Percentiles rank a stretch among this genome's conserved stretches.
phyloP scores from a whole-genome alignment of 2,888 invertebrate genomes.

The Eledona agricola region DNA sequence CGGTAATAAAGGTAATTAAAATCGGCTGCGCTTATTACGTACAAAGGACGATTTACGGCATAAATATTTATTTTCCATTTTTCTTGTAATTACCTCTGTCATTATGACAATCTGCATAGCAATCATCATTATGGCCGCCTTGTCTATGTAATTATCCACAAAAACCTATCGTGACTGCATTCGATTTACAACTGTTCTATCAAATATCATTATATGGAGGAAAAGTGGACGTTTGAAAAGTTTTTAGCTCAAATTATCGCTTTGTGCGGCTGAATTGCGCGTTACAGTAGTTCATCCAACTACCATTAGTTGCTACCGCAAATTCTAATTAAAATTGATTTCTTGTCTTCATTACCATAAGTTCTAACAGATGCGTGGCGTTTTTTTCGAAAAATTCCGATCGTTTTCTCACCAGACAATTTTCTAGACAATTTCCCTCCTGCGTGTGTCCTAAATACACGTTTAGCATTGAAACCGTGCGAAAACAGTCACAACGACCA shows the following conservation, averaged over 20 bases:
- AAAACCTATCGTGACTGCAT: conserved; percentile 61
- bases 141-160: conserved; percentile 54
- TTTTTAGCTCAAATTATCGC: conserved; percentile 34
- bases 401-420: conserved; percentile 1
- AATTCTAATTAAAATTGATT: conserved; percentile 26
- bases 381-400: neutral
- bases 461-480: conserved; percentile 32
- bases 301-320: conserved; percentile 18
- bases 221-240: conserved; percentile 31
- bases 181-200: conserved; percentile 52
- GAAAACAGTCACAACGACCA: conserved; percentile 37
- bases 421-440: conserved; percentile 17
- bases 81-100: conserved; percentile 46
- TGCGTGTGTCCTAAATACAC: conserved; percentile 36
- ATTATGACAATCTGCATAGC: conserved; percentile 57
- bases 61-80: conserved; percentile 42
- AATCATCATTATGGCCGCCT: conserved; percentile 57
- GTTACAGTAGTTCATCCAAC: conserved; percentile 20
- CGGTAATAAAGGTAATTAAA: conserved; percentile 30
- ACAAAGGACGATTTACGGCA: conserved; percentile 31
- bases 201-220: conserved; percentile 43
- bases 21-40: conserved; percentile 18
- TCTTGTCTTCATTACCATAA: conserved; percentile 12
- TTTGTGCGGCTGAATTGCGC: conserved; percentile 27
- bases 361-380: conserved; percentile 12